Base-by-base conservation (phyloP, 2,888 invertebrate genomes). In the Macroteleia sp. region DNA sequence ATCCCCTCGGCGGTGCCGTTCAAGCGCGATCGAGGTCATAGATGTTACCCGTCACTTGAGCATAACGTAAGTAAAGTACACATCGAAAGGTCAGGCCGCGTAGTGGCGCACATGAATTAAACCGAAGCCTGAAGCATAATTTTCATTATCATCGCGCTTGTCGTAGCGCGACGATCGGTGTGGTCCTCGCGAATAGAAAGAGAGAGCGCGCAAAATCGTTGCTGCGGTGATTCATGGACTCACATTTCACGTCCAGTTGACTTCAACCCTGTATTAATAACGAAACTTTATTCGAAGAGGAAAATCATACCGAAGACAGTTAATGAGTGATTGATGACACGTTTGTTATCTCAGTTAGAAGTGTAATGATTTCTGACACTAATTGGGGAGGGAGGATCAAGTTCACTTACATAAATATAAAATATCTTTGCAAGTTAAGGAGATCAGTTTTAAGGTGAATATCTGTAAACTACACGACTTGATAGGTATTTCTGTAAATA, bases 111-210 rank as follows among this genome's bases (percentile, higher is more conserved):
- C 70, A 79, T 79, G 81, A 83, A 82, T 82, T 79, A 79, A 76
- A 79, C 71, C 71, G 34, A 69, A 56, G 41, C 70, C 76, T 75
- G 16, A 73, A 67, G 78, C 76, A 79, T 79, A 71, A 81, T 82
- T 83, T 81, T 80, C 79, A 83, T 80, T 83, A 82, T 84, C 86
- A 81, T 86, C 91, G 79, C 89, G 92, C 80, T 89, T 90, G 77
- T 89, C 89, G 80, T 91, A 91, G 82, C 91, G 82, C 91, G 48
- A 76, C 42, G 48, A 70, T 62, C 69, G 57, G 62, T 56, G 71
- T 67, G 77, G 69, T 67, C 69, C 67, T 48, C 52, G 48, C 19
- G 30, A 41, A 54, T 30, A 56, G 46, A 56, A 9, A 56, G 36
- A 39, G 48, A 67, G 32, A 12, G 46, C 32, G 28, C 41, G 61